Conservation (phyloP, 2,888 invertebrate genomes). For the Heliconius cydno region DNA sequence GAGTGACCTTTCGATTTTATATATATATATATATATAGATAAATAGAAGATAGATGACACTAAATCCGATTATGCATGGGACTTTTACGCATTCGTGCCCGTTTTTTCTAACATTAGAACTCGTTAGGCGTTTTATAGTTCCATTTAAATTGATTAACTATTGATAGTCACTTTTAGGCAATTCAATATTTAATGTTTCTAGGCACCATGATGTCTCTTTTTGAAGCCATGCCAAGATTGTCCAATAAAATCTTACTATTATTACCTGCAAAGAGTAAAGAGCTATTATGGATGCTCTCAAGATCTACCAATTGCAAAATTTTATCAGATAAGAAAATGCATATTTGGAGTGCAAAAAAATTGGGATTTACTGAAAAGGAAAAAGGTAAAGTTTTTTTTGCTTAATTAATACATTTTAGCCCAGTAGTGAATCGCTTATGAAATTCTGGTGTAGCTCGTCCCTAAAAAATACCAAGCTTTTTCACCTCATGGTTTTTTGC, state of each 20-base stretch:
- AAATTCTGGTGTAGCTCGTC: too few relatives aligned
- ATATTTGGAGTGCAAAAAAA: constrained; percentile 98
- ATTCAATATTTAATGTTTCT: constrained; percentile 54
- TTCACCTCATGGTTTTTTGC: too few relatives aligned
- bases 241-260: constrained; percentile 90
- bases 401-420: background rate
- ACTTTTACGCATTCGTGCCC: too few relatives aligned
- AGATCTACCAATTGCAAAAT: constrained; percentile 95
- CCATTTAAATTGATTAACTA: background rate
- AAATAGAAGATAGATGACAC: too few relatives aligned
- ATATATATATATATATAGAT: too few relatives aligned
- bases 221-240: constrained; percentile 96
- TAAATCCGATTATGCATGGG: too few relatives aligned
- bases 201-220: constrained; percentile 91
- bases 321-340: constrained; percentile 90
- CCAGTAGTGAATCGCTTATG: too few relatives aligned
- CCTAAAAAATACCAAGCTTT: too few relatives aligned
- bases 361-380: constrained; percentile 92
- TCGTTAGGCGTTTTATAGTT: background rate
- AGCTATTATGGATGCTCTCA: constrained; percentile 96
- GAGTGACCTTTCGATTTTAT: too few relatives aligned
- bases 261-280: constrained; percentile 97
- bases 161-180: background rate
- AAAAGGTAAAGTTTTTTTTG: constrained; percentile 84
- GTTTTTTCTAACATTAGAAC: background rate